These are phyloP conservation scores for Scalopus aquaticus DNA, from an alignment of 2,113 vertebrate genomes.

Conservation along the genomic window DNA sequence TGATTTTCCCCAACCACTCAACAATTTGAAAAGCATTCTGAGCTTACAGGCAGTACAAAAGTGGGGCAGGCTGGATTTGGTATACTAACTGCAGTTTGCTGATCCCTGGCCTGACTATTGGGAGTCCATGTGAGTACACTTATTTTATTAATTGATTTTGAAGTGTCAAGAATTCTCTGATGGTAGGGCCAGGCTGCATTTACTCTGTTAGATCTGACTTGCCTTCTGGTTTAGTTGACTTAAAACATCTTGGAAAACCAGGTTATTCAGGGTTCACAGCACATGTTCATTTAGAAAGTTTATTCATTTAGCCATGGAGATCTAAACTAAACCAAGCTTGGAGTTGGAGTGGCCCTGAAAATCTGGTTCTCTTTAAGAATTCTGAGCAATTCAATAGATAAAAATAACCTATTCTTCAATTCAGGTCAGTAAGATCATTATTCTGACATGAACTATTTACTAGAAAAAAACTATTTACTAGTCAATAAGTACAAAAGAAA, in stretches of 20 bases:
- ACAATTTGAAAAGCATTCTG: neutral
- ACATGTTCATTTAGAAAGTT: neutral
- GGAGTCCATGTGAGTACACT: neutral
- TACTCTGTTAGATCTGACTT: neutral
- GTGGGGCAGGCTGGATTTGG: neutral
- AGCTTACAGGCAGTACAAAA: neutral
- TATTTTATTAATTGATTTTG: neutral
- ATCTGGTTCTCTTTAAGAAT: neutral
- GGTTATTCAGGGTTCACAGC: neutral
- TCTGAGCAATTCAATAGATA: neutral
- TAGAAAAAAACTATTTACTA: neutral
- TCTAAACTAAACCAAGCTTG: neutral
- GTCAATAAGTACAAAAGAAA: neutral
- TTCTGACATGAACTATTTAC: neutral
- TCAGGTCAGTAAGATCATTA: neutral
- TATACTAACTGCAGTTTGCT: neutral
- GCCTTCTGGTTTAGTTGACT: neutral
- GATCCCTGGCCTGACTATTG: neutral
- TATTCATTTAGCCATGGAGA: neutral
- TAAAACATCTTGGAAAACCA: neutral
- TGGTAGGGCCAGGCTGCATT: neutral
- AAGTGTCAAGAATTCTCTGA: neutral
- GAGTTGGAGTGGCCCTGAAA: neutral
- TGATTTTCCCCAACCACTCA: neutral
- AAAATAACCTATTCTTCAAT: neutral